Conservation (phyloP, 2,888 invertebrate genomes). For the Amblyteles armatorius region DNA sequence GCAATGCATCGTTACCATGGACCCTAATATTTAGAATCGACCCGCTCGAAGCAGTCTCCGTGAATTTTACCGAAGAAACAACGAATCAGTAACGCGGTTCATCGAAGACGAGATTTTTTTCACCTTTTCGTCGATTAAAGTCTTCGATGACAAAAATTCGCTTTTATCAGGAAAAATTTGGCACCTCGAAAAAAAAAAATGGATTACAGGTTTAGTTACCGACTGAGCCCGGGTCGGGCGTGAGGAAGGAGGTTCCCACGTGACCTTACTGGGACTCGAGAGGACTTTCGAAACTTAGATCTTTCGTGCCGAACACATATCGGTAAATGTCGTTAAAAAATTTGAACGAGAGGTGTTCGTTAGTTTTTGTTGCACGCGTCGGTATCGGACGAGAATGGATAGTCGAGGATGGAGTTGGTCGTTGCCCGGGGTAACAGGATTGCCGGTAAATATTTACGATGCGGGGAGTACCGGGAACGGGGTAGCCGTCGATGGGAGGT, state of each 20-base stretch:
- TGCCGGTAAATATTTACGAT: constrained; percentile 39
- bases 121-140: too few species aligned
- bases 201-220: too few species aligned
- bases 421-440: constrained; percentile 4
- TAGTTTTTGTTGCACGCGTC: not conserved
- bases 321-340: not conserved
- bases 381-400: not conserved
- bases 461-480: not conserved
- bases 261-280: not conserved
- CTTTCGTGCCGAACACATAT: not conserved
- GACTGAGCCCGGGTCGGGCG: too few species aligned
- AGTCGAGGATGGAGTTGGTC: not conserved
- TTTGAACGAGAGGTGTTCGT: not conserved
- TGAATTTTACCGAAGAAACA: too few species aligned
- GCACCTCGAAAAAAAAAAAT: too few species aligned
- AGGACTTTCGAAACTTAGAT: not conserved
- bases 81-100: too few species aligned
- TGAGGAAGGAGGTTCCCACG: not conserved
- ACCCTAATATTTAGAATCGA: too few species aligned
- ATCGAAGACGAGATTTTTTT: too few species aligned
- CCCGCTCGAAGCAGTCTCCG: too few species aligned
- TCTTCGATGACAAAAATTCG: too few species aligned
- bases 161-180: too few species aligned
- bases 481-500: not conserved
- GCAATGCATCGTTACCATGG: too few species aligned